Evolutionary conservation across 2,113 vertebrate species (phyloP), one percentile per base, ranked within the genome.

Genomic region (Climacteris rufus): DNA sequence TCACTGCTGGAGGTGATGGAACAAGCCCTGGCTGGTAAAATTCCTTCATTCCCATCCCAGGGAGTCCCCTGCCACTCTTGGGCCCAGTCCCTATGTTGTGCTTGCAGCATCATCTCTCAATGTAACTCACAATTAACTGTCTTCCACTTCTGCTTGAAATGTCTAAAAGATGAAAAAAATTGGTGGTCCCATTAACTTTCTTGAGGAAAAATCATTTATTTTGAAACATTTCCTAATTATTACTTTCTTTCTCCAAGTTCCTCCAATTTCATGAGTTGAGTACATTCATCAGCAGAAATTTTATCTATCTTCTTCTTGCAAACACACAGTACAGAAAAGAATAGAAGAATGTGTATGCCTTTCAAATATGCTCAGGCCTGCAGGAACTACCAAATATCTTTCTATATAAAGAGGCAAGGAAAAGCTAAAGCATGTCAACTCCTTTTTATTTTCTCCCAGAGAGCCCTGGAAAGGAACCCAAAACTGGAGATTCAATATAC

Each of bases 31-130:
- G 27, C 70, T 44, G 10, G 28, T 57, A 42, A 70, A 57, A 37
- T 1, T 54, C 33, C 31, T 74, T 57, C 3, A 1, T 45, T 84
- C 14, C 14, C 35, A 81, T 15, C 30, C 17, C n/a, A 66, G 33
- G 30, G 9, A 68, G 7, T 18, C 5, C 28, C 10, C 6, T 2
- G 0, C 5, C 3, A 1, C 27, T 87, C 52, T 47, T 74, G 11
- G 21, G 2, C 15, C 20, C 24, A 76, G 47, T 24, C 52, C 7
- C 25, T 66, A 5, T 33, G 16, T 18, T 30, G 47, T 9, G 10
- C 82, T 66, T 74, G 37, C 10, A 80, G 53, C 35, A 79, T 27
- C 27, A 33, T 71, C 45, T 72, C 74, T 93, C 11, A 20, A 28
- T 66, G 20, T 53, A 50, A 70, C 6, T 63, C 25, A 40, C 4